Percentiles rank a stretch among this genome's conserved stretches.
phyloP scores from a whole-genome alignment of 2,888 invertebrate species.

The Tanytarsus gracilentus region DNA sequence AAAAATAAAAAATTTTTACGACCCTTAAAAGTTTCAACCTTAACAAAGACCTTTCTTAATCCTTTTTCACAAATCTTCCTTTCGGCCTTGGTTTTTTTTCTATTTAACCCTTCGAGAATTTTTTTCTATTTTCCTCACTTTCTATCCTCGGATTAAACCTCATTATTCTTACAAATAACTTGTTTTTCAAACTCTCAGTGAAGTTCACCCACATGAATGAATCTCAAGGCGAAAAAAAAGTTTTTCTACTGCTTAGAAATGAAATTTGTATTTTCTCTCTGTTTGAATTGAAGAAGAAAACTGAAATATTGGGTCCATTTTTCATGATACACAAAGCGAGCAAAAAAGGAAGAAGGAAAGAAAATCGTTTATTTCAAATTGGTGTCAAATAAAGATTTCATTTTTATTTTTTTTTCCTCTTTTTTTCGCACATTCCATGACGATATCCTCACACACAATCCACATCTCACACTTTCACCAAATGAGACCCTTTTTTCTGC shows the following conservation, averaged over 20 bases:
- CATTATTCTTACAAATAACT: conserved; percentile 28
- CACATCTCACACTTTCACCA: too few species aligned
- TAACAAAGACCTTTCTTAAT: too few species aligned
- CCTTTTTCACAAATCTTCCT: too few species aligned
- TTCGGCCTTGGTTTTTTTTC: background rate
- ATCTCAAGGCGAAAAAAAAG: background rate
- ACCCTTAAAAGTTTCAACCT: too few species aligned
- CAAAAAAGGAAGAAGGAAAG: background rate
- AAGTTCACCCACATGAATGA: background rate
- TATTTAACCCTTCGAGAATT: background rate
- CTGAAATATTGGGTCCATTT: conserved; percentile 28
- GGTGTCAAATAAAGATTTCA: conserved; percentile 28
- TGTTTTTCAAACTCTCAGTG: background rate
- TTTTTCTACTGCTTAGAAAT: background rate
- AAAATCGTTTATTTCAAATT: conserved; percentile 20
- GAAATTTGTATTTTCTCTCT: background rate
- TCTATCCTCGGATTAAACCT: conserved; percentile 21
- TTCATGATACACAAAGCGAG: conserved; percentile 22
- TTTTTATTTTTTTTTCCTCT: conserved; percentile 12
- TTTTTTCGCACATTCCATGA: background rate
- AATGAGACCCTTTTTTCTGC: too few species aligned
- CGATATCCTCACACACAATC: background rate
- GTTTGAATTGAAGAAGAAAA: too few species aligned
- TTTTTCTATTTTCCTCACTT: background rate
- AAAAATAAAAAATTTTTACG: too few species aligned